Evolutionary conservation across 92 coral and sea anemone genomes (phyloP), one percentile per base, ranked within the genome.

Genomic region (Actinernus sp.): DNA sequence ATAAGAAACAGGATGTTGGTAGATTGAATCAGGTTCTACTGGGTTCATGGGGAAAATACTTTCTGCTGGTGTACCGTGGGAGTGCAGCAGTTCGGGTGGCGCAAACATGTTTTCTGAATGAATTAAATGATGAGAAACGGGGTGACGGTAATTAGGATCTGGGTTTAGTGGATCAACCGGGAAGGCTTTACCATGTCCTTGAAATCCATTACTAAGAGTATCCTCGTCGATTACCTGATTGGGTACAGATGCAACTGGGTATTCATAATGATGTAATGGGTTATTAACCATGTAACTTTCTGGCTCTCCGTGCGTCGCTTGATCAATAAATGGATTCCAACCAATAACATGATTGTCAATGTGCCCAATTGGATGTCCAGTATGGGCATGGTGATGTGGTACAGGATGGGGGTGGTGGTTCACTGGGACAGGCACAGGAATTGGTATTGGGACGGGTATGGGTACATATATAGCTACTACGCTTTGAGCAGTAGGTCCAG

Each of bases 351-450:
- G 52, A 17, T 12, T 8, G 8, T 9, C 19, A 45, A 23, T 12
- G 52, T 23, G 52, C 19, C 18, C 18, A 12, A 45, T 7, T 8
- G 52, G 52, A 9, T 4, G 11, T 6, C 14, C 8, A 34, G 14
- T 34, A 34, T 34, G 41, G 41, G 41, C 8, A 34, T 14, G 41
- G 11, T 12, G 52, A 8, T 4, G 4, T 17, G 4, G 52, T 17
- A 9, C 18, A 18, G 10, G 52, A 8, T 9, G 6, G 8, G 52
- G 52, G 21, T n/a, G n/a, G n/a, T n/a, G n/a, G n/a, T n/a, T n/a
- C n/a, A 45, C 52, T 23, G 52, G 52, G 5, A 45, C 52, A 9
- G 17, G 52, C 17, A 45, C 52, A 45, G 11, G 52, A 18, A 45
- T 23, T 45, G 52, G 52, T 8, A 45, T 23, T 6, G 52, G 52